phyloP scores from a whole-genome alignment of 2,797 vertebrate genomes.

The Galaxias olidus region DNA sequence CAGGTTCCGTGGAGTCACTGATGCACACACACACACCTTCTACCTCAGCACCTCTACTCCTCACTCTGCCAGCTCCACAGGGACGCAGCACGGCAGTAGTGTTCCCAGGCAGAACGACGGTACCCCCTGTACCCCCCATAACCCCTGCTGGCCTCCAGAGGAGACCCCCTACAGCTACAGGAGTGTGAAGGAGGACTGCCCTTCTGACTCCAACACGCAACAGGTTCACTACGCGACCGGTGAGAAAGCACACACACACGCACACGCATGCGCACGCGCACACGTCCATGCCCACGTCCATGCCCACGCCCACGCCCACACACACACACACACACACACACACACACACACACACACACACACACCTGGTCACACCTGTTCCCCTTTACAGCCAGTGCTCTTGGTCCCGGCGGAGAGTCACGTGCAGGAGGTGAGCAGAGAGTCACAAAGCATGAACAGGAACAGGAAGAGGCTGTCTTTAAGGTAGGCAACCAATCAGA shows the following conservation, averaged over 20 bases:
- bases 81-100: too few relatives aligned
- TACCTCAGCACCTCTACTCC: too few relatives aligned
- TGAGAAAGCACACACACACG: neutral
- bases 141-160: too few relatives aligned
- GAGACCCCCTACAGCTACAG: too few relatives aligned
- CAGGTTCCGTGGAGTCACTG: too few relatives aligned
- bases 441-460: constrained; percentile 30
- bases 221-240: neutral
- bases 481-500: constrained; percentile 40
- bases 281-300: too few relatives aligned
- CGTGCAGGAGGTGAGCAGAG: constrained; percentile 25
- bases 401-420: neutral
- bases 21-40: too few relatives aligned
- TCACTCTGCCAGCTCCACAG: too few relatives aligned
- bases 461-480: constrained; percentile 56
- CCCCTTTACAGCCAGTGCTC: neutral
- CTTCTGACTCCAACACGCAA: constrained; percentile 12
- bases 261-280: neutral
- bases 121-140: too few relatives aligned
- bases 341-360: neutral
- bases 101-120: too few relatives aligned
- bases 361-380: neutral
- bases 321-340: neutral
- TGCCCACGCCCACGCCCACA: neutral
- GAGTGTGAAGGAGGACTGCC: constrained; percentile 25